Conservation (phyloP, 2,113 vertebrate species). For the Hypocryptadius cinnamomeus region DNA sequence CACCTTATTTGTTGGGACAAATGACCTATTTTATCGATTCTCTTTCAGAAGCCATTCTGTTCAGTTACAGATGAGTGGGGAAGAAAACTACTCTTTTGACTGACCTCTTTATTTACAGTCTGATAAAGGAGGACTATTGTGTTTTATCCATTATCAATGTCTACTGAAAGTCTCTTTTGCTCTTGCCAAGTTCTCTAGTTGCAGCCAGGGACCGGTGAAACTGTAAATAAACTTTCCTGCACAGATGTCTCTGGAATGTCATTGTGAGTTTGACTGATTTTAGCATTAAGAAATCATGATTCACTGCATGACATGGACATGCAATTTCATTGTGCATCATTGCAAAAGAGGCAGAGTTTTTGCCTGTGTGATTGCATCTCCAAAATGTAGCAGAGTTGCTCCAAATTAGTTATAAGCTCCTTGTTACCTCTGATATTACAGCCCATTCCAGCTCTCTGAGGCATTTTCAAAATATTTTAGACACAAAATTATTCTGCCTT, state of each 20-base stretch:
- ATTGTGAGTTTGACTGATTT: background rate
- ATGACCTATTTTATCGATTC: slow-evolving; percentile 27
- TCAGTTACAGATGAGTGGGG: slow-evolving; percentile 26
- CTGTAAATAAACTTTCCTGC: background rate
- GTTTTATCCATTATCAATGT: background rate
- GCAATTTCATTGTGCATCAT: background rate
- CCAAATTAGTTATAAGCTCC: background rate
- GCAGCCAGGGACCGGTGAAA: background rate
- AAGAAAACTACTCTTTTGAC: slow-evolving; percentile 2
- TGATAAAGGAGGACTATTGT: background rate
- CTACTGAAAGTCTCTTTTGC: background rate
- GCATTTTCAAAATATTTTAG: background rate
- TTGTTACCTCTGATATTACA: background rate
- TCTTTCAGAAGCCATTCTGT: slow-evolving; percentile 11
- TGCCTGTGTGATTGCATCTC: background rate
- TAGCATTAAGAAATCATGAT: background rate
- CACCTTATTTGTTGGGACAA: slow-evolving; percentile 33
- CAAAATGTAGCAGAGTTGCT: background rate
- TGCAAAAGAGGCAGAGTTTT: background rate
- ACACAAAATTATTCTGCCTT: background rate
- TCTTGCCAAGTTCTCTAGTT: background rate
- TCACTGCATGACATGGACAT: background rate
- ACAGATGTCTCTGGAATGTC: background rate
- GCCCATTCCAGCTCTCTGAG: background rate
- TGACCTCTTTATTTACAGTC: slow-evolving; percentile 39